Conservation (phyloP, 2,797 vertebrate genomes). For the Pantherophis vulpinus region DNA sequence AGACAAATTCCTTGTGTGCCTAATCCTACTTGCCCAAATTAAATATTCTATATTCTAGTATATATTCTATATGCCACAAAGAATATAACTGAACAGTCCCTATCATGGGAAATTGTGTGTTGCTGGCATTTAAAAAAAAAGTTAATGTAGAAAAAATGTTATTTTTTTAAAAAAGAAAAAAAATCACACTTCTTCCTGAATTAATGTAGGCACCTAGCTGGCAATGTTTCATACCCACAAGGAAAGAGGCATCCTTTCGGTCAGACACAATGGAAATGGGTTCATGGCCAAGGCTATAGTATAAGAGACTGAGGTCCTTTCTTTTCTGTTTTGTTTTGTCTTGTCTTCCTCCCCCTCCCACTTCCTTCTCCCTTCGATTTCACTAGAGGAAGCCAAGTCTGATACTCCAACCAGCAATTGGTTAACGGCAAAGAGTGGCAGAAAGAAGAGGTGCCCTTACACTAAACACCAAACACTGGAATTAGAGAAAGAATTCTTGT, state of each 20-base stretch:
- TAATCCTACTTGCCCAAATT: neutral
- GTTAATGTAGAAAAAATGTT: constrained; percentile 44
- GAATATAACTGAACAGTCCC: neutral
- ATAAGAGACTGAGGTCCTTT: constrained; percentile 65
- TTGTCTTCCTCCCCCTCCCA: constrained; percentile 64
- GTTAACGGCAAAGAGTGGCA: constrained; percentile 97
- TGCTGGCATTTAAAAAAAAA: constrained; percentile 24
- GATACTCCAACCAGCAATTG: constrained; percentile 94
- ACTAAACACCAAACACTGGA: constrained; percentile 99
- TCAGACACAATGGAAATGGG: constrained; percentile 66
- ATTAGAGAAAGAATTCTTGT: constrained; percentile 99
- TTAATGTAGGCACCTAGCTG: constrained; percentile 42
- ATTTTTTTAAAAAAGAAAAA: neutral
- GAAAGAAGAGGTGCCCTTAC: constrained; percentile 98
- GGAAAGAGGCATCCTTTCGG: constrained; percentile 60
- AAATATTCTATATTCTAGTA: neutral
- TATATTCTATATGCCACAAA: neutral
- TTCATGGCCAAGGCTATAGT: constrained; percentile 79
- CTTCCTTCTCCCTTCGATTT: constrained; percentile 73
- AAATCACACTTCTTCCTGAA: constrained; percentile 15
- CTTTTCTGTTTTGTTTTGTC: constrained; percentile 67
- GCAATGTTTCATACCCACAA: constrained; percentile 59
- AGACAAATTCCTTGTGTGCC: neutral
- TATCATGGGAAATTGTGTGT: constrained; percentile 3
- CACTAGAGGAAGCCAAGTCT: constrained; percentile 89